phyloP scores from a whole-genome alignment of 2,888 invertebrate species.

The Ctenicera cuprea region DNA sequence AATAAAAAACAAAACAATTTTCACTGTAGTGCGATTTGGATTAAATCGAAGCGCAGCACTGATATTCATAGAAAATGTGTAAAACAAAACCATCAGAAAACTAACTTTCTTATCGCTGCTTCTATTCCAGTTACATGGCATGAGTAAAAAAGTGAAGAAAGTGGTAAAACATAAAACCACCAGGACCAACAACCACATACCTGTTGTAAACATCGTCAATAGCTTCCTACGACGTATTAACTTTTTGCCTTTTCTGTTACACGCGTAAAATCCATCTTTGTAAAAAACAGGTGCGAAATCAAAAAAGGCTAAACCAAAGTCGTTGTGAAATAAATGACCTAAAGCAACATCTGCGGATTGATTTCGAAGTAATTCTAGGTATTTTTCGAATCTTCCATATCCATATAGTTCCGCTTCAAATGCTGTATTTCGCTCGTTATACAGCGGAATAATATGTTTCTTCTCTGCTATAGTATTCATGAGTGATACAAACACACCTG shows the following conservation, averaged over 20 bases:
- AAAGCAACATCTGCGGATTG: slow-evolving; percentile 52
- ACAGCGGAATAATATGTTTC: slow-evolving; percentile 11
- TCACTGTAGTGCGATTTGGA: neutral
- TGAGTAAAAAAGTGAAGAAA: neutral
- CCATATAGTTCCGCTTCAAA: neutral
- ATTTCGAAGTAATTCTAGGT: neutral
- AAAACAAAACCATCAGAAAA: neutral
- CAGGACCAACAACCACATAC: neutral
- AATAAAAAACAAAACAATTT: neutral
- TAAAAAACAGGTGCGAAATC: slow-evolving; percentile 45
- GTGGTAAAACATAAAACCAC: neutral
- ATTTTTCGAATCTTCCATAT: neutral
- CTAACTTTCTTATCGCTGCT: too few relatives aligned
- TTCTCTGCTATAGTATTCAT: slow-evolving; percentile 39
- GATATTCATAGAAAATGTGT: neutral
- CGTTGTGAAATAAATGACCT: slow-evolving; percentile 57
- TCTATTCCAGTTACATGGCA: too few relatives aligned
- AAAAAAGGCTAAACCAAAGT: slow-evolving; percentile 51
- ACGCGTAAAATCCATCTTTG: neutral
- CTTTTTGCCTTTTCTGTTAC: neutral
- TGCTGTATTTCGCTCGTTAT: neutral
- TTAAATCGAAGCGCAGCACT: neutral
- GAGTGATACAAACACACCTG: slow-evolving; percentile 45
- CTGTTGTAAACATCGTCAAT: neutral
- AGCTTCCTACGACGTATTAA: neutral